These are phyloP conservation scores for Glyphotaelius pellucidus DNA, from an alignment of 2,888 invertebrate species.

Conservation along the genomic window DNA sequence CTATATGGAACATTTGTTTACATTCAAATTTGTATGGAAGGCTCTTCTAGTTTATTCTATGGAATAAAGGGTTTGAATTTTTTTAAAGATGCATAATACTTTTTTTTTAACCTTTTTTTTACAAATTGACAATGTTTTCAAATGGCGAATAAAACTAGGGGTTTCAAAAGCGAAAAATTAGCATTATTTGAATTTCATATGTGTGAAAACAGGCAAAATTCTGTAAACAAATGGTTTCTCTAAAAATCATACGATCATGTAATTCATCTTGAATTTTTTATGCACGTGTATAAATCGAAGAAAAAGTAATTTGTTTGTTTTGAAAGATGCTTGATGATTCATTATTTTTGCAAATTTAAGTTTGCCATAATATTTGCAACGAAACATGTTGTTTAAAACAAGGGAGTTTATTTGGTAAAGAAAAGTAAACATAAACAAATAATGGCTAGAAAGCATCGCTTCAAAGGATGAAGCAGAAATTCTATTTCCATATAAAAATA, in stretches of 20 bases:
- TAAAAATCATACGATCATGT: background rate
- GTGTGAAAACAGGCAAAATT: background rate
- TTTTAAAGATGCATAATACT: no score
- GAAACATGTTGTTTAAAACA: background rate
- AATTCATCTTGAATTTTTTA: background rate
- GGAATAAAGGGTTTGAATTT: no score
- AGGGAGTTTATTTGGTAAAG: background rate
- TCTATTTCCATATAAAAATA: background rate
- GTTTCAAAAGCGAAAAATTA: background rate
- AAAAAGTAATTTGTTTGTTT: background rate
- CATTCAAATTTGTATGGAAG: no score
- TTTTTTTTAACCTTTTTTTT: no score
- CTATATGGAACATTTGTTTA: no score
- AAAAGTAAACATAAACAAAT: background rate
- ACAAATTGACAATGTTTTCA: no score
- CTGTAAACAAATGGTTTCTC: background rate
- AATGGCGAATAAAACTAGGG: background rate
- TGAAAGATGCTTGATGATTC: background rate
- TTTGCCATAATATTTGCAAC: background rate
- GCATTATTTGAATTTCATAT: background rate
- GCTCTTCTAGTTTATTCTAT: no score
- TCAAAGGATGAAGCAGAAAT: background rate
- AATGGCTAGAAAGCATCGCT: background rate
- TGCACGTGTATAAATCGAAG: background rate
- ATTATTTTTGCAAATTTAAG: background rate